These are phyloP conservation scores for Drosophila helvetica DNA, from an alignment of 2,888 invertebrate genomes.

Conservation along the genomic window DNA sequence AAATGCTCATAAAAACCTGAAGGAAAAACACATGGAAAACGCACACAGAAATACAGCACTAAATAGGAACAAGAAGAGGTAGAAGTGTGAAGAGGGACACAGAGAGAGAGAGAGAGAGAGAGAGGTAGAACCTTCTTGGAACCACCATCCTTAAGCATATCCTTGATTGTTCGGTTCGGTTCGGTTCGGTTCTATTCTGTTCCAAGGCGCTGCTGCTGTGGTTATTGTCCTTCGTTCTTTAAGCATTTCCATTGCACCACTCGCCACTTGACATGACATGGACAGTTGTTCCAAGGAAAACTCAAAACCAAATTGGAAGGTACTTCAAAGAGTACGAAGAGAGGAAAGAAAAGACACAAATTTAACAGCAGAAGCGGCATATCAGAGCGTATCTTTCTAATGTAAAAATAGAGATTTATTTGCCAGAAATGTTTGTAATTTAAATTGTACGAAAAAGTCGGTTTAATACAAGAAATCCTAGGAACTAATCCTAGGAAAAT, in stretches of 20 bases:
- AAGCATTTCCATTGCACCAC: slow-evolving; percentile 29
- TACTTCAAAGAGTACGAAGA: slow-evolving; percentile 34
- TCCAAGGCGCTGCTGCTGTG: not conserved
- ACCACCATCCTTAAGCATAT: slow-evolving; percentile 48
- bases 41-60: slow-evolving; percentile 3
- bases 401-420: too few species aligned
- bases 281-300: slow-evolving; percentile 33
- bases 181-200: slow-evolving; percentile 2
- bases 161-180: slow-evolving; percentile 24
- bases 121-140: slow-evolving; percentile 30
- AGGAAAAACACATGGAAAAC: slow-evolving; percentile 17
- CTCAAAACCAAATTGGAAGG: slow-evolving; percentile 37
- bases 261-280: slow-evolving; percentile 8
- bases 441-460: too few species aligned
- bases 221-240: slow-evolving; percentile 12
- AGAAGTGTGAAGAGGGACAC: not conserved
- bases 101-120: slow-evolving; percentile 26
- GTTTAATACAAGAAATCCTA: too few species aligned
- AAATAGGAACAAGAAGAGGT: slow-evolving; percentile 22
- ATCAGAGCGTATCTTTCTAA: too few species aligned
- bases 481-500: too few species aligned
- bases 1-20: slow-evolving; percentile 29
- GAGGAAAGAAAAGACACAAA: not conserved
- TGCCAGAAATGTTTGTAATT: too few species aligned
- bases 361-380: slow-evolving; percentile 1